These are phyloP conservation scores for Coracopsis vasa DNA, from an alignment of 2,113 vertebrate species.

Conservation along the genomic window DNA sequence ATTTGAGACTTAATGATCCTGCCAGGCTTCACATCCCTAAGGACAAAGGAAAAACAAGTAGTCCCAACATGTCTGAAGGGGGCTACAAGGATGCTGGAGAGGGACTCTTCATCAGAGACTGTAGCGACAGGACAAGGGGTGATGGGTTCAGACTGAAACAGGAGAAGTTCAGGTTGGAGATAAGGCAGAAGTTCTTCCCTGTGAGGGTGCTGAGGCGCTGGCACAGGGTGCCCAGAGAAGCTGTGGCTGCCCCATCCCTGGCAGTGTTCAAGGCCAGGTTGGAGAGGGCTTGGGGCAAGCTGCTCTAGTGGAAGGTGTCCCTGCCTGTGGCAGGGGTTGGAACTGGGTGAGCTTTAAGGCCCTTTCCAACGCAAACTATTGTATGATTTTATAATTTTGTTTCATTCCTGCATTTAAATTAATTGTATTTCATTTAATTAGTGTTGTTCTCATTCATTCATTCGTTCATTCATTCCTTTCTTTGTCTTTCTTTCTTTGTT, in stretches of 20 bases:
- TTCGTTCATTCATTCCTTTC: too few species aligned
- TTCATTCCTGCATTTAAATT: too few species aligned
- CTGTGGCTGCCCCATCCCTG: neutral
- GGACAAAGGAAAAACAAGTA: neutral
- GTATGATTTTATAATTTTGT: too few species aligned
- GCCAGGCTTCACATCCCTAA: constrained; percentile 57
- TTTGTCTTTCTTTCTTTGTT: too few species aligned
- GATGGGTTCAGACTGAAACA: neutral
- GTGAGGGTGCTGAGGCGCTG: too few species aligned
- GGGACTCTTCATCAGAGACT: neutral
- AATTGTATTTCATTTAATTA: too few species aligned
- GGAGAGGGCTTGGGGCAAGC: too few species aligned
- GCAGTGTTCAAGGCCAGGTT: neutral
- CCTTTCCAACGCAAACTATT: too few species aligned
- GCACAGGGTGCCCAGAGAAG: neutral
- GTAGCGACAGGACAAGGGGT: neutral
- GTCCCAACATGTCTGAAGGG: neutral
- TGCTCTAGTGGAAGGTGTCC: too few species aligned
- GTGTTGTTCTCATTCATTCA: too few species aligned
- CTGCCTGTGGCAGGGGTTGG: too few species aligned
- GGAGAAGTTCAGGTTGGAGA: neutral
- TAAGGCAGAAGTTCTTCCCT: neutral
- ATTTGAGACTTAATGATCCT: constrained; percentile 65
- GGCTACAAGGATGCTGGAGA: neutral
- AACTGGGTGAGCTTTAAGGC: too few species aligned